A percentile compares a stretch with the other conserved stretches of the same genome.
Conservation (phyloP, 2,797 vertebrate species). For the Amblyraja radiata region DNA sequence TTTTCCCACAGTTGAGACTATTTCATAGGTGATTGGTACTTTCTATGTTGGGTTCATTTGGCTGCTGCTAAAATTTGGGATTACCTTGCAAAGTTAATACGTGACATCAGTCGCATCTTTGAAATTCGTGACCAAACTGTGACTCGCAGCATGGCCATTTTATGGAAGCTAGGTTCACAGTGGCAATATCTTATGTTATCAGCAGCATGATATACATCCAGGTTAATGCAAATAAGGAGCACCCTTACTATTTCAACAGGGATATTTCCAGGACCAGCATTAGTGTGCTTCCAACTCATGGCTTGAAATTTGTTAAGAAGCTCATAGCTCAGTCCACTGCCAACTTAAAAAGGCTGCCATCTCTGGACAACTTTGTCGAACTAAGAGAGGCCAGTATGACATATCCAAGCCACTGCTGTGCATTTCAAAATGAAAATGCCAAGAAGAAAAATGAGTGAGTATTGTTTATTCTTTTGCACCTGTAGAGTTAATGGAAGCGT, state of each 20-base stretch:
- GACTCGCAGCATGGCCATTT: not conserved
- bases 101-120: too few species aligned
- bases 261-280: constrained; percentile 84
- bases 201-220: not conserved
- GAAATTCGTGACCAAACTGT: too few species aligned
- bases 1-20: too few species aligned
- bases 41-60: too few species aligned
- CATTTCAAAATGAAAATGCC: constrained; percentile 78
- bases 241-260: constrained; percentile 58
- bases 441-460: constrained; percentile 64
- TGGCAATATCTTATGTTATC: not conserved
- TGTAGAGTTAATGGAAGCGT: constrained; percentile 37
- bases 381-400: constrained; percentile 80
- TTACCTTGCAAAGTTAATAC: not conserved
- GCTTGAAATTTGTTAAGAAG: constrained; percentile 72
- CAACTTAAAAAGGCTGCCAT: constrained; percentile 82
- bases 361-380: constrained; percentile 66
- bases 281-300: constrained; percentile 67
- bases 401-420: constrained; percentile 92
- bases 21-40: too few species aligned
- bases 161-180: not conserved
- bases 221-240: not conserved
- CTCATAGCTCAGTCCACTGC: constrained; percentile 70
- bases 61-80: not conserved
- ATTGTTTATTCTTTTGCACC: constrained; percentile 16